A percentile compares a stretch with the other conserved stretches of the same genome.
Evolutionary conservation across 2,888 invertebrate species (phyloP).

Genomic region (Sussaba pulchella): DNA sequence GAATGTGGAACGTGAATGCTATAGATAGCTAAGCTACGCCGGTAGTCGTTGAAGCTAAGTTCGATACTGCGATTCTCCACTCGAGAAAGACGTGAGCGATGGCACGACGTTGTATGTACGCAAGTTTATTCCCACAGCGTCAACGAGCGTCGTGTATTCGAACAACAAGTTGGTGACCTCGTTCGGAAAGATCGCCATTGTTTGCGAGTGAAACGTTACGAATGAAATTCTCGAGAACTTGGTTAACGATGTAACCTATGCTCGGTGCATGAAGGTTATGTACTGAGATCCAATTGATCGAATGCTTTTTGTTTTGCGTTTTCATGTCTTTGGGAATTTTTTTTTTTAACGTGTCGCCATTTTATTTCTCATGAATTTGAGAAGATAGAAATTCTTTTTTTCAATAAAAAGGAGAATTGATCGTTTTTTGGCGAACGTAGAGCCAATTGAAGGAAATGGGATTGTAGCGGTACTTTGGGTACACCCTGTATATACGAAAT

Average conservation of each 20-base stretch:
- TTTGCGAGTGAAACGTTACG: not conserved
- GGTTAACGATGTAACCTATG: not conserved
- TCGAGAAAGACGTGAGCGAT: conserved; percentile 5
- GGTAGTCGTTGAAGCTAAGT: not conserved
- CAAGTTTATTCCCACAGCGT: conserved; percentile 1
- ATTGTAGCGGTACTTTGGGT: too few relatives aligned
- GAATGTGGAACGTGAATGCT: conserved; percentile 10
- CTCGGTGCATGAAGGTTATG: too few relatives aligned
- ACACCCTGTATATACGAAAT: too few relatives aligned
- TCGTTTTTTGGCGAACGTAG: too few relatives aligned
- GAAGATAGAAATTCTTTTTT: too few relatives aligned
- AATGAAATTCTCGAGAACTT: not conserved
- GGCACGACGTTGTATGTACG: not conserved
- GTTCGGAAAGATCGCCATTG: not conserved
- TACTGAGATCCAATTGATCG: too few relatives aligned
- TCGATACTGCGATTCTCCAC: conserved; percentile 4
- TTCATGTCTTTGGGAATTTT: too few relatives aligned
- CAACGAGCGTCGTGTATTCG: not conserved
- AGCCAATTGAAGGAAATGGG: too few relatives aligned
- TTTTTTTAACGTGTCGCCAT: too few relatives aligned
- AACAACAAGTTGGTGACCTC: conserved; percentile 16
- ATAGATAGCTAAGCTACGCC: not conserved
- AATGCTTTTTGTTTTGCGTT: too few relatives aligned
- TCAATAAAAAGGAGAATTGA: too few relatives aligned
- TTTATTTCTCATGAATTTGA: too few relatives aligned